Evolutionary conservation across 2,888 invertebrate species (phyloP).

Genomic region (Pediacus dermestoides): DNA sequence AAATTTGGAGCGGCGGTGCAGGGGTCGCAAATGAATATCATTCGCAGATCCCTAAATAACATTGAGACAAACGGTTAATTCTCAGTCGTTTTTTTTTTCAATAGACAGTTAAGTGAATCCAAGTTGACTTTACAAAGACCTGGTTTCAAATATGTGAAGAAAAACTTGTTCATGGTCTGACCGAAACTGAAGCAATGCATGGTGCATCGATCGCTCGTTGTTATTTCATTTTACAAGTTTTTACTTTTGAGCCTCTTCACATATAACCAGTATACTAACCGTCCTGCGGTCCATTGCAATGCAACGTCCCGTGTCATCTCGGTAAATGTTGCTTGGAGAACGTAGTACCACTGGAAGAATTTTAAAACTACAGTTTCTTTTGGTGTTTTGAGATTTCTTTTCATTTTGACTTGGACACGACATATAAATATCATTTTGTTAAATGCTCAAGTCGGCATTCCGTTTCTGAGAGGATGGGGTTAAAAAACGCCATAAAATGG

Average conservation of each 20-base stretch:
- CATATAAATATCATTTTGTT: no score
- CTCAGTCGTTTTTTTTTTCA: no score
- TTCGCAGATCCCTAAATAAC: no score
- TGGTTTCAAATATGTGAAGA: slow-evolving; percentile 33
- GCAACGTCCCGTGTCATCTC: slow-evolving; percentile 14
- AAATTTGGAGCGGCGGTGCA: no score
- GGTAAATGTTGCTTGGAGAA: slow-evolving; percentile 16
- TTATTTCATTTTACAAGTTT: slow-evolving; percentile 37
- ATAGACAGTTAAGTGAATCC: slow-evolving; percentile 27
- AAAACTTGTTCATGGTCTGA: slow-evolving; percentile 32
- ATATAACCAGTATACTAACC: slow-evolving; percentile 25
- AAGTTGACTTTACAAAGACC: slow-evolving; percentile 28
- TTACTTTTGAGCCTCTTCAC: slow-evolving; percentile 31
- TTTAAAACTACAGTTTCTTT: slow-evolving; percentile 25
- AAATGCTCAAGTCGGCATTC: no score
- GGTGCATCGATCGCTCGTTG: slow-evolving; percentile 25
- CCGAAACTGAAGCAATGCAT: slow-evolving; percentile 26
- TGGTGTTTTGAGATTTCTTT: no score
- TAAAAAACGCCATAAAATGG: no score
- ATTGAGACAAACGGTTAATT: no score
- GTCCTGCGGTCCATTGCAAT: slow-evolving; percentile 18
- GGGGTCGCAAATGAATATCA: no score
- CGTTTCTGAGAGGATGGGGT: no score
- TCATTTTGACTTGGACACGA: no score
- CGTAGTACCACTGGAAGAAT: slow-evolving; percentile 21